Evolutionary conservation across 2,797 vertebrate genomes (phyloP), one percentile per base, ranked within the genome.

Genomic region (Microhierax caerulescens): DNA sequence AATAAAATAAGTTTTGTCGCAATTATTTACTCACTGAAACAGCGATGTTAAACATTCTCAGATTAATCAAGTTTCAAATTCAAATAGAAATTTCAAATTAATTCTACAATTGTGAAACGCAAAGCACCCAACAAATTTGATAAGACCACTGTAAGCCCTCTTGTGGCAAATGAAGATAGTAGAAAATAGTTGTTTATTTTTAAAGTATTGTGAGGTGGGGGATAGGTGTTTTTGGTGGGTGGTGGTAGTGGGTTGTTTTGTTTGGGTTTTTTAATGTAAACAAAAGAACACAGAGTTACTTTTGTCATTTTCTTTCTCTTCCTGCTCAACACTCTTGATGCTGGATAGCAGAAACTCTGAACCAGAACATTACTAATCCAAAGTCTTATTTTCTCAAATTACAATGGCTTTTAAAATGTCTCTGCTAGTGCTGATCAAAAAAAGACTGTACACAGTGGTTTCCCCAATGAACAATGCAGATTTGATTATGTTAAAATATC

Each of bases 111-210:
- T 90, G 59, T 61, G 76, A 78, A 70, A 72, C 27, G 85, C 51
- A 75, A 90, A 86, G 48, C 22, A 60, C 6, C 13, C 72, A 39
- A 53, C 30, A 36, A 82, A 88, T 43, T 27, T 61, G 34, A 53
- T 80, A 51, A 59, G 28, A 39, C 69, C 90, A 32, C 39, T 48
- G 3, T 15, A 39, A 87, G 18, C 85, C 32, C 21, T 93, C 80
- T 60, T 87, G 67, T 94, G 89, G 74, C n/a, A 92, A 94, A 83
- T 11, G 5, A 83, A 96, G 92, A 95, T 88, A 95, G 56, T 24
- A 85, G 77, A 68, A 82, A 89, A 65, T 16, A 51, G 24, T 39
- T 75, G 7, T 20, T 84, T 61, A 25, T 16, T 88, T 50, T 30
- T 54, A 41, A 48, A 87, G 8, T 17, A 3, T 28, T 75, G 39